Evolutionary conservation across 2,113 vertebrate species (phyloP).

Genomic region (Nibea albiflora): DNA sequence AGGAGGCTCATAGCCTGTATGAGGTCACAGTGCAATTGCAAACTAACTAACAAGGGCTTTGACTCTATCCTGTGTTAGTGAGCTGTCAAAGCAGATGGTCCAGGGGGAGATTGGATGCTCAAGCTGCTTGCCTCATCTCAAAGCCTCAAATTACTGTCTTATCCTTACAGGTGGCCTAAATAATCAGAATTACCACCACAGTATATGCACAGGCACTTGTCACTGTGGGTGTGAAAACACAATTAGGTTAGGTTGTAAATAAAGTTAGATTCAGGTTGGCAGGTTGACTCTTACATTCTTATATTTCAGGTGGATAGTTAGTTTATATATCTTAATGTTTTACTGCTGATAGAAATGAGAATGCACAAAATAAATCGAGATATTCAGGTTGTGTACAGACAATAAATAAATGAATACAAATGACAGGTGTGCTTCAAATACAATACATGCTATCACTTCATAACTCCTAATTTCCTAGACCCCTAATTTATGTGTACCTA

Average conservation of each 20-base stretch:
- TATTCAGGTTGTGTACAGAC: too few relatives aligned
- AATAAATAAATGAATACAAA: too few relatives aligned
- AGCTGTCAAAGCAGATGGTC: conserved; percentile 67
- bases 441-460: too few relatives aligned
- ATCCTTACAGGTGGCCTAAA: conserved; percentile 56
- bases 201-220: background rate
- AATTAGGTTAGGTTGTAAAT: background rate
- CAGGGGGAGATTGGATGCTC: conserved; percentile 38
- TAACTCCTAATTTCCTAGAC: too few relatives aligned
- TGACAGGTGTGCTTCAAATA: too few relatives aligned
- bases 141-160: conserved; percentile 56
- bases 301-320: background rate
- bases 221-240: background rate
- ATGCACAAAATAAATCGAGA: too few relatives aligned
- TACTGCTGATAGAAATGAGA: background rate
- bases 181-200: conserved; percentile 26
- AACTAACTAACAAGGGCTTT: conserved; percentile 37
- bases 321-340: background rate
- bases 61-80: conserved; percentile 55
- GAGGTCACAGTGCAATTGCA: background rate
- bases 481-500: too few relatives aligned
- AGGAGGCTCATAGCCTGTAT: background rate
- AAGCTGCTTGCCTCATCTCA: conserved; percentile 58
- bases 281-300: background rate
- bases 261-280: background rate